These are phyloP conservation scores for Bufo gargarizans DNA, from an alignment of 2,113 vertebrate species.

Conservation along the genomic window DNA sequence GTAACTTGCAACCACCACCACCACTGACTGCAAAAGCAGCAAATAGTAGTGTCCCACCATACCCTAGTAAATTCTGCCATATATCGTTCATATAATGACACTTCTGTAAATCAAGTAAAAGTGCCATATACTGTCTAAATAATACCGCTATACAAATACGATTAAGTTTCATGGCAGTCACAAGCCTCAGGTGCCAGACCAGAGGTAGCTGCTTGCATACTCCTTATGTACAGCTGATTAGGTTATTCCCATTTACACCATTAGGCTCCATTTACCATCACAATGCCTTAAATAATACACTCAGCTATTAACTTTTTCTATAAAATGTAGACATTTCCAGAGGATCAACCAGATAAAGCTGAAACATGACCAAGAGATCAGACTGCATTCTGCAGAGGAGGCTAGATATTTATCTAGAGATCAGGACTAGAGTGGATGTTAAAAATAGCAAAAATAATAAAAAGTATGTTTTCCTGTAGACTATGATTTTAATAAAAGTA, in stretches of 20 bases:
- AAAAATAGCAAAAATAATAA: slow-evolving; percentile 25
- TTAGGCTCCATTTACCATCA: background rate
- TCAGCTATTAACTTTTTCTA: background rate
- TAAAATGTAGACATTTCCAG: slow-evolving; percentile 4
- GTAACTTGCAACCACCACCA: too few relatives aligned
- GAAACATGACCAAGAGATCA: background rate
- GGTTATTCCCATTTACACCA: background rate
- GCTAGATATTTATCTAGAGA: background rate
- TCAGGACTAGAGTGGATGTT: slow-evolving; percentile 13
- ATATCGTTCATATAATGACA: too few relatives aligned
- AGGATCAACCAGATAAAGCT: background rate
- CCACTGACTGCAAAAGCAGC: too few relatives aligned
- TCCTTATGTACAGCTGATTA: too few relatives aligned
- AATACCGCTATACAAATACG: too few relatives aligned
- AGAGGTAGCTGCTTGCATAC: too few relatives aligned
- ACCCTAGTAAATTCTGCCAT: too few relatives aligned
- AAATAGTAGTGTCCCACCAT: too few relatives aligned
- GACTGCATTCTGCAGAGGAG: background rate
- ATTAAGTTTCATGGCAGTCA: too few relatives aligned
- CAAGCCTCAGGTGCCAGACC: too few relatives aligned
- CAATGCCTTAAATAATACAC: background rate
- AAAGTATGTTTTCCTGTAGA: background rate
- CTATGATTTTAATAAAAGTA: slow-evolving; percentile 28
- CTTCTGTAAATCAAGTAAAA: too few relatives aligned
- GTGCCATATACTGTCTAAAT: too few relatives aligned